Evolutionary conservation across 2,888 invertebrate genomes (phyloP).

Genomic region (Sarcophaga carnaria): DNA sequence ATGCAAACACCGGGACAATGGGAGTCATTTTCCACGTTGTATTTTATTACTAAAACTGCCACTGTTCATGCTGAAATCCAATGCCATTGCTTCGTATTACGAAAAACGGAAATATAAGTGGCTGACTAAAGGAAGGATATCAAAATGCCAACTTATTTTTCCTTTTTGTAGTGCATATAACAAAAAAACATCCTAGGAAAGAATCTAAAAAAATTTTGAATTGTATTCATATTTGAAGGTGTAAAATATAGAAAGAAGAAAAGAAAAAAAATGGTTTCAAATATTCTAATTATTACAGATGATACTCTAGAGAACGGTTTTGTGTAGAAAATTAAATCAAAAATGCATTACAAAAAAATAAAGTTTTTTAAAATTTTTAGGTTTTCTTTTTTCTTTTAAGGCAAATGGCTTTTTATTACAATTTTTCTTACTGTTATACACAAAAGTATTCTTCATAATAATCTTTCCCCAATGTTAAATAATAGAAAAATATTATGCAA

Average conservation of each 20-base stretch:
- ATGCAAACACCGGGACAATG: constrained; percentile 58
- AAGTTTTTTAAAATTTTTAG: constrained; percentile 10
- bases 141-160: constrained; percentile 41
- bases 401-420: constrained; percentile 4
- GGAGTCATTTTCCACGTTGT: constrained; percentile 29
- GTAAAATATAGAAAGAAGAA: not conserved
- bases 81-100: not conserved
- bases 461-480: constrained; percentile 25
- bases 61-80: not conserved
- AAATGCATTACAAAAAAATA: not conserved
- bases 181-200: no score
- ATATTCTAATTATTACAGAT: constrained; percentile 55
- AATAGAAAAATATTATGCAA: not conserved
- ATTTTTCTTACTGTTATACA: not conserved
- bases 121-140: constrained; percentile 47
- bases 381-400: not conserved
- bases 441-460: constrained; percentile 31
- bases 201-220: no score
- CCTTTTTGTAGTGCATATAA: not conserved
- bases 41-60: constrained; percentile 23
- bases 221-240: no score
- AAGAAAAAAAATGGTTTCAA: not conserved
- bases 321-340: constrained; percentile 18
- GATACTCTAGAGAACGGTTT: constrained; percentile 44
- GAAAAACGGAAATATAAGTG: constrained; percentile 41